Conservation (phyloP, 2,113 vertebrate genomes). For the Otus sunia region DNA sequence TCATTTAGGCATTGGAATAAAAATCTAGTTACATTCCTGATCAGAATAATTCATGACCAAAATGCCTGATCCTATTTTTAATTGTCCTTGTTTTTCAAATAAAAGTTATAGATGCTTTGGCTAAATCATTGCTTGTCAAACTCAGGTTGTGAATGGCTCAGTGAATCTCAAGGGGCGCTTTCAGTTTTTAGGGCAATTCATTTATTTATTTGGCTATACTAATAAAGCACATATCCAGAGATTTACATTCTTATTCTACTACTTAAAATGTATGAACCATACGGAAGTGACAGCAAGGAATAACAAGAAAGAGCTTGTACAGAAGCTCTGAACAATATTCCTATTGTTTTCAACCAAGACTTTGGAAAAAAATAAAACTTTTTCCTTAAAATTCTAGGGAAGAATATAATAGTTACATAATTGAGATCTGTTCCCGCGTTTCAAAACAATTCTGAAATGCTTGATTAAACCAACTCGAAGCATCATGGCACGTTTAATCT, state of each 20-base stretch:
- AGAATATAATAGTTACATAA: neutral
- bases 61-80: slow-evolving; percentile 51
- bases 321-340: neutral
- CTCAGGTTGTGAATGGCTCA: neutral
- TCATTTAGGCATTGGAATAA: slow-evolving; percentile 52
- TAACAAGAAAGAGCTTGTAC: neutral
- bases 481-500: neutral
- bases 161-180: slow-evolving; percentile 9
- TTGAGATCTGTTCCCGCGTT: neutral
- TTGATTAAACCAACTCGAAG: neutral
- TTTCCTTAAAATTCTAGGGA: neutral
- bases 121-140: slow-evolving; percentile 28
- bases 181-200: slow-evolving; percentile 40
- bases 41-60: slow-evolving; percentile 65
- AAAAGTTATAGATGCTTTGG: slow-evolving; percentile 36
- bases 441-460: neutral
- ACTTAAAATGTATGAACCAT: slow-evolving; percentile 2
- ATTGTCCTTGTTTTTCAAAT: slow-evolving; percentile 63
- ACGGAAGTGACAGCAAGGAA: neutral
- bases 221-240: slow-evolving; percentile 5
- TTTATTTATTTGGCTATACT: slow-evolving; percentile 30
- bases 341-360: neutral
- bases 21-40: slow-evolving; percentile 40
- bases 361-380: neutral
- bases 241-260: slow-evolving; percentile 8